These are phyloP conservation scores for Thereva unica DNA, from an alignment of 2,888 invertebrate genomes.

Conservation along the genomic window DNA sequence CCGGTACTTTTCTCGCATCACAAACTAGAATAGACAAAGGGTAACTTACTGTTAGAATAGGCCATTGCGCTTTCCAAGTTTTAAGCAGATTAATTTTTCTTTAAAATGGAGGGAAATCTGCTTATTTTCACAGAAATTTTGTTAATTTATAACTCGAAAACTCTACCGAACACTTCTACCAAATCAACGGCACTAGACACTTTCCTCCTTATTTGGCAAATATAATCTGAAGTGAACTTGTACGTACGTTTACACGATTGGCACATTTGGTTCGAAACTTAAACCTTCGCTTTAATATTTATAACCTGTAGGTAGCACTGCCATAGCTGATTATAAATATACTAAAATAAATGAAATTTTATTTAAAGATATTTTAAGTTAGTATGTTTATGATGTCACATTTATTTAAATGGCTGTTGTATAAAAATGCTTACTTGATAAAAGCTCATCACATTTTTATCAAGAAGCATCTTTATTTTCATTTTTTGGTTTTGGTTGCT, in stretches of 20 bases:
- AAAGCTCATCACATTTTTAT: too few relatives aligned
- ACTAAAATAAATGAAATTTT: too few relatives aligned
- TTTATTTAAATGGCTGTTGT: too few relatives aligned
- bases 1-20: conserved; percentile 30
- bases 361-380: too few relatives aligned
- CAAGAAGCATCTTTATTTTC: too few relatives aligned
- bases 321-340: too few relatives aligned
- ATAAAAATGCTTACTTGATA: too few relatives aligned
- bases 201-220: conserved; percentile 39
- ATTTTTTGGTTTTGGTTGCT: too few relatives aligned
- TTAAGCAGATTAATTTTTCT: conserved; percentile 1
- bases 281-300: neutral
- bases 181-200: conserved; percentile 38
- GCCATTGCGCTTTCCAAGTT: conserved; percentile 21
- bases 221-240: conserved; percentile 11
- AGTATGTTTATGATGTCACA: too few relatives aligned
- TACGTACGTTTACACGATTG: conserved; percentile 4
- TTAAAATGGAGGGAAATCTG: neutral
- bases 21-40: conserved; percentile 11
- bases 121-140: conserved; percentile 18
- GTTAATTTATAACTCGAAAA: conserved; percentile 9
- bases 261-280: conserved; percentile 10
- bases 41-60: conserved; percentile 38
- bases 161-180: conserved; percentile 17
- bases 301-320: too few relatives aligned